phyloP scores from a whole-genome alignment of 2,797 vertebrate species.

The Hozukius guyotensis region DNA sequence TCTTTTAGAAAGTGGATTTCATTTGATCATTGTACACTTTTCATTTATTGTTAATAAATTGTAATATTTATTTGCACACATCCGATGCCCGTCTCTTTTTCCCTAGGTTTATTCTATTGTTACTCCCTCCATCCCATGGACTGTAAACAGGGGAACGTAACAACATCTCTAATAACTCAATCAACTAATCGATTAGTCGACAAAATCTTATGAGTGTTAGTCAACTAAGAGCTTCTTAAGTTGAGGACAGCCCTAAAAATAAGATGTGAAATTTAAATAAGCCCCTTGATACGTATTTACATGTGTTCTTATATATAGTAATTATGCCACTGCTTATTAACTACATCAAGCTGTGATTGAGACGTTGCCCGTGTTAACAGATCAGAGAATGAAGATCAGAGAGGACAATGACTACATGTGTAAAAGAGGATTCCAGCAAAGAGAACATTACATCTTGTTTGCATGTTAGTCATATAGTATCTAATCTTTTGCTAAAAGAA shows the following conservation, averaged over 20 bases:
- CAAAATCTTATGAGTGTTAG: no score
- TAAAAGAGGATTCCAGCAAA: not conserved
- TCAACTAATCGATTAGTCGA: no score
- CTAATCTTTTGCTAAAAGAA: not conserved
- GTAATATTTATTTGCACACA: no score
- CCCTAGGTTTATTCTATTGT: no score
- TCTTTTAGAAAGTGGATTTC: no score
- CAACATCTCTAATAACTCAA: no score
- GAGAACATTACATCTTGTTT: not conserved
- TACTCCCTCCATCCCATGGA: no score
- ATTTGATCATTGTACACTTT: no score
- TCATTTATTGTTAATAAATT: no score
- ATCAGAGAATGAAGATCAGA: not conserved
- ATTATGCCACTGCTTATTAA: not conserved
- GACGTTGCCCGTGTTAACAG: not conserved
- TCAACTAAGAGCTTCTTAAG: rapidly evolving
- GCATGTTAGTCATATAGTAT: not conserved
- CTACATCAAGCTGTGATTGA: not conserved
- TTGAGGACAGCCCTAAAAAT: not conserved
- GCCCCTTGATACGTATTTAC: not conserved
- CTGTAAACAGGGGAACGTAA: no score
- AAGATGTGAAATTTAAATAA: not conserved
- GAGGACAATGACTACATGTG: not conserved
- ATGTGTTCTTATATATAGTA: not conserved
- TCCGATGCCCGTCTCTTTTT: no score